Evolutionary conservation across 2,797 vertebrate genomes (phyloP), one percentile per base, ranked within the genome.

Genomic region (Trematomus bernacchii): DNA sequence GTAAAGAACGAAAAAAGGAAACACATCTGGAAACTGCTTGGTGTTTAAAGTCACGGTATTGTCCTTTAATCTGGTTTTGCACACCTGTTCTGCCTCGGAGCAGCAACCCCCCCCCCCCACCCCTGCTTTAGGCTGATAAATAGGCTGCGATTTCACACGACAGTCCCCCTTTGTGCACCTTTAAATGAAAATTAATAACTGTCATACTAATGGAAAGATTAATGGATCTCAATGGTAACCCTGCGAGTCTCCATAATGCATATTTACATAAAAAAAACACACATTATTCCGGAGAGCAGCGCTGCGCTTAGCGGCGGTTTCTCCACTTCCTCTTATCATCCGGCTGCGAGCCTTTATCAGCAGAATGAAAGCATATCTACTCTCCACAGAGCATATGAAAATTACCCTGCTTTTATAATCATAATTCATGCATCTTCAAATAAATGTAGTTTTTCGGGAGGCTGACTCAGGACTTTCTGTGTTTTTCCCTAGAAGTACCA

Each of bases 401-500:
- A 86, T 89, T 77, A 89, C 66, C 74, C 84, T 37, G 72, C 84
- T 82, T 85, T 91, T 84, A 84, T 83, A 88, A 90, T 86, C 88
- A 89, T 81, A 85, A 90, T 91, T 89, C 86, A 88, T 87, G 80
- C 90, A 89, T 88, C 87, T 89, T 91, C 85, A 87, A 91, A 80
- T 85, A 76, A 87, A 83, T 79, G 80, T 82, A 73, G 72, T 87
- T 80, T 80, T 71, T 9, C 23, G 64, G 16, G 63, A 52, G 53
- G 85, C 91, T 91, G 90, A 92, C 73, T 87, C 71, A 76, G 76
- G 2, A 57, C 59, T 90, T 88, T 79, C 73, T 78, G 40, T 50
- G 69, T 67, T 64, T 89, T 88, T 91, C 77, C 83, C 83, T 91
- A 3, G 72, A 91, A 86, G 80, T 73, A 15, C 13, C 1, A 48